These are phyloP conservation scores for Rhopilema esculentum DNA, from an alignment of 30 jellyfish, hydroid and myxozoan genomes.

Conservation along the genomic window DNA sequence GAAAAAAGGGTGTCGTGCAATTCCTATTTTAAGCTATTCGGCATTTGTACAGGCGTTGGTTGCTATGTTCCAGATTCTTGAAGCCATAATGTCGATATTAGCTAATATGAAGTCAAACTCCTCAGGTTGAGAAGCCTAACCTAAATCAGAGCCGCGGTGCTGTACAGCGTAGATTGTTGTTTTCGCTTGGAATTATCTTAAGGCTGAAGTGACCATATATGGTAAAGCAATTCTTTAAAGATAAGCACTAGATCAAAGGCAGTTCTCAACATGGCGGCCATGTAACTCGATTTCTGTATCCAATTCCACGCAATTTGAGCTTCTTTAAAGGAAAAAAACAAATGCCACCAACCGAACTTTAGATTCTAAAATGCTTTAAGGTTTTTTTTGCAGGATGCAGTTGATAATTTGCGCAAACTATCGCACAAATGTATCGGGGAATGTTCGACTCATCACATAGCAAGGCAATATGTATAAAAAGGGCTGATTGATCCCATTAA, in stretches of 20 bases:
- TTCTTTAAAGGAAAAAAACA: background rate
- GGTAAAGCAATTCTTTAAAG: constrained; percentile 1
- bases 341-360: background rate
- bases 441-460: background rate
- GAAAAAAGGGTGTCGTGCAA: too few relatives aligned
- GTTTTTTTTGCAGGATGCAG: background rate
- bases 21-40: too few relatives aligned
- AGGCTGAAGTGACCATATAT: constrained; percentile 5
- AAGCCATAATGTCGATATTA: too few relatives aligned
- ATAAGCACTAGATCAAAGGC: constrained; percentile 11
- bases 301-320: background rate
- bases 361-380: background rate
- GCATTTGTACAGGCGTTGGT: too few relatives aligned
- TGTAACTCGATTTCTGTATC: constrained; percentile 1
- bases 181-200: background rate
- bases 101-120: too few relatives aligned
- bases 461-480: background rate
- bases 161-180: background rate
- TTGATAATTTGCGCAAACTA: background rate
- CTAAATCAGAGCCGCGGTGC: background rate
- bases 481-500: constrained; percentile 29
- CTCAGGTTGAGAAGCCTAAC: too few relatives aligned
- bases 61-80: too few relatives aligned
- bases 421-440: constrained; percentile 32
- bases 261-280: background rate